These are phyloP conservation scores for Torymus texanus DNA, from an alignment of 2,888 invertebrate species.

Conservation along the genomic window DNA sequence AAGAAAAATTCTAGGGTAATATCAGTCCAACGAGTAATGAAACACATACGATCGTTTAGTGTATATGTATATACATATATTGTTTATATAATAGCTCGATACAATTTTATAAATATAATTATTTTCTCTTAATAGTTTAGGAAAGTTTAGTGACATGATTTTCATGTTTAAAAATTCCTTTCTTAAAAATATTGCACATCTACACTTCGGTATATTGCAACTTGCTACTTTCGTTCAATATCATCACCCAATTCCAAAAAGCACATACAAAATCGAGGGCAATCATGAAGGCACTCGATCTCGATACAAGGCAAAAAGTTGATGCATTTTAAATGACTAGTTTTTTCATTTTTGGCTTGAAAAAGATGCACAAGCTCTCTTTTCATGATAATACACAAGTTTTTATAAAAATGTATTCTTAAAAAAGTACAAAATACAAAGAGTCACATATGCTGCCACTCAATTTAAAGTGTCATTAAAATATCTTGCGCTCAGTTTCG, in stretches of 20 bases:
- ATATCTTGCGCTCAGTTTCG: conserved; percentile 28
- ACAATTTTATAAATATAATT: conserved; percentile 57
- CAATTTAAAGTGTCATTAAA: conserved; percentile 35
- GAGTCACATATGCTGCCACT: conserved; percentile 36
- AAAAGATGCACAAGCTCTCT: conserved; percentile 12
- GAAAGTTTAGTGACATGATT: conserved; percentile 42
- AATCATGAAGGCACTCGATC: conserved; percentile 44
- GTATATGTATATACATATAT: conserved; percentile 62
- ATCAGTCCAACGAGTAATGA: conserved; percentile 49
- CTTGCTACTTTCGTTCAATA: conserved; percentile 25
- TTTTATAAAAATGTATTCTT: conserved; percentile 67
- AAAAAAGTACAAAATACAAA: conserved; percentile 72
- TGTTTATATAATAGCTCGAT: conserved; percentile 54
- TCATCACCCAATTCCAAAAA: conserved; percentile 36
- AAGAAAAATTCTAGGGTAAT: conserved; percentile 33
- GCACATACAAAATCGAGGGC: conserved; percentile 18
- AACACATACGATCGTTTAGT: conserved; percentile 53
- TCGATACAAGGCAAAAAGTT: conserved; percentile 38
- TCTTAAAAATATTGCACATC: conserved; percentile 70
- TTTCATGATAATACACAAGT: conserved; percentile 26
- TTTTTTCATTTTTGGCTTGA: conserved; percentile 2
- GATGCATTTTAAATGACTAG: conserved; percentile 32
- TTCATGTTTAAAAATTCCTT: conserved; percentile 58
- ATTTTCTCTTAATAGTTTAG: conserved; percentile 31
- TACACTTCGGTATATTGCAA: conserved; percentile 55